phyloP scores from a whole-genome alignment of 2,797 vertebrate genomes.

The Crypturellus tataupa region DNA sequence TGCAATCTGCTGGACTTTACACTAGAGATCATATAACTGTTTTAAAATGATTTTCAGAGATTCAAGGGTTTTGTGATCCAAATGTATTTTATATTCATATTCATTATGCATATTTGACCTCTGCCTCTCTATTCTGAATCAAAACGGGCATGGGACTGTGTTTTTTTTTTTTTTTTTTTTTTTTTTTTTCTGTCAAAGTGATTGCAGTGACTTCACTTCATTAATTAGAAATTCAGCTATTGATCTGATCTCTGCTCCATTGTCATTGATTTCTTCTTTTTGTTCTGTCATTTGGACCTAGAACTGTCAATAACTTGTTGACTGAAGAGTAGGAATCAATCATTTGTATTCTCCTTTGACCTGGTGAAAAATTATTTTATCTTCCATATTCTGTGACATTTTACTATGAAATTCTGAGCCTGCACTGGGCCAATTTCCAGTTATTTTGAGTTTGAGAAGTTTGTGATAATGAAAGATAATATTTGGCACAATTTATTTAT shows the following conservation, averaged over 20 bases:
- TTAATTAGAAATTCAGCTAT: slow-evolving; percentile 74
- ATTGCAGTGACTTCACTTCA: slow-evolving; percentile 61
- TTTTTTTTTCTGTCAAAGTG: slow-evolving; percentile 70
- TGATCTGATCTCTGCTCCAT: slow-evolving; percentile 69
- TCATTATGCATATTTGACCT: slow-evolving; percentile 77
- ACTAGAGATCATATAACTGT: slow-evolving; percentile 48
- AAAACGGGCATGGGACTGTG: slow-evolving; percentile 12
- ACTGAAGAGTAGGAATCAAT: slow-evolving; percentile 54
- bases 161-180: no score
- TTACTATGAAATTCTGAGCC: slow-evolving; percentile 13
- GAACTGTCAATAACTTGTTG: slow-evolving; percentile 68
- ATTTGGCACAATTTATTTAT: background rate
- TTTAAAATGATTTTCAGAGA: slow-evolving; percentile 75
- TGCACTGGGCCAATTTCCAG: background rate
- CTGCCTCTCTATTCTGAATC: slow-evolving; percentile 71
- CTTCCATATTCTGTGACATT: slow-evolving; percentile 23
- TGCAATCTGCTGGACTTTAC: slow-evolving; percentile 41
- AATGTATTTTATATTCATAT: slow-evolving; percentile 67
- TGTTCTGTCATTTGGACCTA: slow-evolving; percentile 50
- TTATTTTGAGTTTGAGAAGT: slow-evolving; percentile 2
- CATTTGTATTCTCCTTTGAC: slow-evolving; percentile 53
- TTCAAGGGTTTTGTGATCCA: slow-evolving; percentile 31
- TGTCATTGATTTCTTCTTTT: slow-evolving; percentile 50
- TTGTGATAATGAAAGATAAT: background rate
- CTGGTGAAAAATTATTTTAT: slow-evolving; percentile 47